phyloP scores from a whole-genome alignment of 1,140 invertebrate genomes.

The Brachionus paranguensis region DNA sequence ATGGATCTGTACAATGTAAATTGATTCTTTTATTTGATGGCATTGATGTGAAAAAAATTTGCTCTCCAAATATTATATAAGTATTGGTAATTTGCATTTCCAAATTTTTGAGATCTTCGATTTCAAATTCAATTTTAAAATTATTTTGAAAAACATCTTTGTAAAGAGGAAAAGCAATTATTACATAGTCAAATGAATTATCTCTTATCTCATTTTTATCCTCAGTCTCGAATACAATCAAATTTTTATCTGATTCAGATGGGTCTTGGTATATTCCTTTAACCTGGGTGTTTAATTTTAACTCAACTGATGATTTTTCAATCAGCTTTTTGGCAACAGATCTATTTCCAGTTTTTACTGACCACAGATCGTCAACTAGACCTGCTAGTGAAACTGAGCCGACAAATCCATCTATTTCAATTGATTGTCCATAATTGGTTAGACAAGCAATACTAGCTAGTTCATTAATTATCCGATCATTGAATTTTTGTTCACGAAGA shows the following conservation, averaged over 20 bases:
- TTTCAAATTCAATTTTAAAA: slow-evolving; percentile 14
- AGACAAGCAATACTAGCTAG: slow-evolving; percentile 59
- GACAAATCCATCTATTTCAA: slow-evolving; percentile 43
- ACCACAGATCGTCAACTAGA: slow-evolving; percentile 59
- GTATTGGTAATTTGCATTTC: slow-evolving; percentile 36
- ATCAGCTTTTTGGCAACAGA: slow-evolving; percentile 57
- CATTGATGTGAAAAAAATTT: background rate
- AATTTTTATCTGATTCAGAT: background rate
- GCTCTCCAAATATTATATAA: background rate
- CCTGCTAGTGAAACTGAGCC: slow-evolving; percentile 60
- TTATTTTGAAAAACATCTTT: background rate
- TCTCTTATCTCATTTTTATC: background rate
- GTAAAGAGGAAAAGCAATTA: slow-evolving; percentile 23
- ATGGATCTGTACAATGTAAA: background rate
- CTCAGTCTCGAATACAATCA: slow-evolving; percentile 10
- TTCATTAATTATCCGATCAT: slow-evolving; percentile 59
- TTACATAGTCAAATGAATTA: slow-evolving; percentile 4
- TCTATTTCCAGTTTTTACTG: slow-evolving; percentile 64
- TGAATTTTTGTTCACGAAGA: slow-evolving; percentile 55
- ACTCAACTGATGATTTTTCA: slow-evolving; percentile 49
- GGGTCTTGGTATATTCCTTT: background rate
- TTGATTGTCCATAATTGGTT: slow-evolving; percentile 64
- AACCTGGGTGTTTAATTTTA: slow-evolving; percentile 6
- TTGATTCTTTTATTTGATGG: background rate
- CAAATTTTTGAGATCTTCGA: background rate